phyloP scores from a whole-genome alignment of 2,888 invertebrate genomes.

The Cryptosula pallasiana region DNA sequence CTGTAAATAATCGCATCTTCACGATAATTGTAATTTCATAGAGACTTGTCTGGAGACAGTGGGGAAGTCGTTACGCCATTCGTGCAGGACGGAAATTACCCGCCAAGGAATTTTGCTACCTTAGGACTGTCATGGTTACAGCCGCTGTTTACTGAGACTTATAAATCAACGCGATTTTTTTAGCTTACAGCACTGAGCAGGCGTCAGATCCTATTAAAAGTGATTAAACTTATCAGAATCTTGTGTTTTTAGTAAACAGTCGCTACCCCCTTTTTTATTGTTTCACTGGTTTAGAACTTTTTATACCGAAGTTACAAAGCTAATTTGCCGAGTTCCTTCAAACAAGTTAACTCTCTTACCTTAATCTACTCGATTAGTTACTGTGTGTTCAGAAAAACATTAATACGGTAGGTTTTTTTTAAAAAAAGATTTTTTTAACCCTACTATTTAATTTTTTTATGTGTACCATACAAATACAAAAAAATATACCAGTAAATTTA shows the following conservation, averaged over 20 bases:
- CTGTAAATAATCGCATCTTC: conserved; percentile 30
- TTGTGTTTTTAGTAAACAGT: conserved; percentile 34
- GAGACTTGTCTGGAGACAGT: conserved; percentile 30
- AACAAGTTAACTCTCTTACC: conserved; percentile 26
- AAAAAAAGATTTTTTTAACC: too few species aligned
- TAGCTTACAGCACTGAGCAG: conserved; percentile 32
- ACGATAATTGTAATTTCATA: conserved; percentile 29
- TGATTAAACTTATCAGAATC: conserved; percentile 30
- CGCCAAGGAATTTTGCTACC: conserved; percentile 32
- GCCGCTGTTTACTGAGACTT: conserved; percentile 31
- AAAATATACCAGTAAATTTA: too few species aligned
- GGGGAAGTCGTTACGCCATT: conserved; percentile 30
- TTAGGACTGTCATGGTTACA: conserved; percentile 31
- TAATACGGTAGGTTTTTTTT: conserved; percentile 28
- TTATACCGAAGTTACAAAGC: conserved; percentile 29
- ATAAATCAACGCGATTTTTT: conserved; percentile 26
- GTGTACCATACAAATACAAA: too few species aligned
- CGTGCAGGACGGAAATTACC: conserved; percentile 31
- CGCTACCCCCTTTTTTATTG: conserved; percentile 27
- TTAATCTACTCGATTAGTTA: conserved; percentile 26
- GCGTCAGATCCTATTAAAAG: conserved; percentile 31
- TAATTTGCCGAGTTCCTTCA: conserved; percentile 30
- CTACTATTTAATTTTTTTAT: too few species aligned
- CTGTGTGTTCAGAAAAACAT: conserved; percentile 30
- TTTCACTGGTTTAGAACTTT: conserved; percentile 26